Percentiles rank a stretch among this genome's conserved stretches.
Conservation (phyloP, 2,888 invertebrate species). For the Cryptosula pallasiana region DNA sequence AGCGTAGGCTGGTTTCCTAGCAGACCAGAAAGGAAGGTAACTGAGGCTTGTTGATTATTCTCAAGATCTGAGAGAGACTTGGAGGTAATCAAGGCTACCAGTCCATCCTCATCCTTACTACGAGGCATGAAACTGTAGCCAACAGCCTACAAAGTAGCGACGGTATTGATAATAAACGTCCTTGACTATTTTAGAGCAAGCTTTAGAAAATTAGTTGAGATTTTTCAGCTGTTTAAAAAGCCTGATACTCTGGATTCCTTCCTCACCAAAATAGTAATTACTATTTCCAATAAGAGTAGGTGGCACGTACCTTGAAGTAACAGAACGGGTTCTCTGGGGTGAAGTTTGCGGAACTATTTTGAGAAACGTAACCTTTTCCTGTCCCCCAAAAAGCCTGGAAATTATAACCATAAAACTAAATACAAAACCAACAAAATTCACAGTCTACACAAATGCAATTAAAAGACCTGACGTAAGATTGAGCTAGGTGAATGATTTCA, state of each 20-base stretch:
- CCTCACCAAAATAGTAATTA: too few relatives aligned
- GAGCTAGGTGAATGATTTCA: too few relatives aligned
- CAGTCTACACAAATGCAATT: too few relatives aligned
- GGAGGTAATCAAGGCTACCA: constrained; percentile 77
- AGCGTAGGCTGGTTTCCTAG: constrained; percentile 81
- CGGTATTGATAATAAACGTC: too few relatives aligned
- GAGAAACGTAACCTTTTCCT: constrained; percentile 61
- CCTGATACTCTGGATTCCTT: too few relatives aligned
- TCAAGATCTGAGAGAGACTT: constrained; percentile 75
- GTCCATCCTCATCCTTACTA: constrained; percentile 82
- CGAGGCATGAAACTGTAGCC: constrained; percentile 84
- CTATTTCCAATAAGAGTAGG: too few relatives aligned
- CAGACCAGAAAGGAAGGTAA: constrained; percentile 44
- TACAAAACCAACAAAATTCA: too few relatives aligned
- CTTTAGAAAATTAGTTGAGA: too few relatives aligned
- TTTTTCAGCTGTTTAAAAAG: too few relatives aligned
- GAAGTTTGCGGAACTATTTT: constrained; percentile 73
- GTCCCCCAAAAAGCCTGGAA: constrained; percentile 55
- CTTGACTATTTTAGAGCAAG: too few relatives aligned
- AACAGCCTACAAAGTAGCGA: constrained; percentile 65
- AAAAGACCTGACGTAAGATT: too few relatives aligned
- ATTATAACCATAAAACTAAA: too few relatives aligned
- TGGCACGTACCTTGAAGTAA: constrained; percentile 72
- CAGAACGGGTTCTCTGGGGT: constrained; percentile 85
- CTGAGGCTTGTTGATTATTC: constrained; percentile 65